Conservation (phyloP, 2,113 vertebrate species). For the Sceloporus undulatus region DNA sequence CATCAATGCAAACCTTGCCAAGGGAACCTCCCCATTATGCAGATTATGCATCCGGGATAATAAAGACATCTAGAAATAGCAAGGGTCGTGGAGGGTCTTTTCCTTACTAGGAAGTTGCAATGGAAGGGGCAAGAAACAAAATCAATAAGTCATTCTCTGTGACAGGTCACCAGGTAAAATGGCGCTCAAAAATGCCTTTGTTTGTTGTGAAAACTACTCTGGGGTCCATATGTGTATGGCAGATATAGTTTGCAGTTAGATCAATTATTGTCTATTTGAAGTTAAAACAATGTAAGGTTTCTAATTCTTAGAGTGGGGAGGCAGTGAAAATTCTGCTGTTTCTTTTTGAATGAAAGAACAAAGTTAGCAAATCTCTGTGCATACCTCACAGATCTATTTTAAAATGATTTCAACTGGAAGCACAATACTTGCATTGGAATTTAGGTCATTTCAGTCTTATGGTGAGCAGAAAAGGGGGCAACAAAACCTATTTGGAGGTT, state of each 20-base stretch:
- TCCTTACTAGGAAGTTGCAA: too few relatives aligned
- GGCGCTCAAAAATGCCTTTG: too few relatives aligned
- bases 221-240: not conserved
- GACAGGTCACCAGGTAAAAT: too few relatives aligned
- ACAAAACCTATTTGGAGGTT: not conserved
- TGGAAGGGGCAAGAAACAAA: too few relatives aligned
- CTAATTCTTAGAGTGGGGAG: not conserved
- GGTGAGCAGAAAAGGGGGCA: too few relatives aligned
- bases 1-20: not conserved
- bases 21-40: not conserved
- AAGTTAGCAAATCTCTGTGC: not conserved
- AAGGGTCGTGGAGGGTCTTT: too few relatives aligned
- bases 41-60: not conserved
- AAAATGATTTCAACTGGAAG: not conserved
- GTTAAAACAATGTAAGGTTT: not conserved
- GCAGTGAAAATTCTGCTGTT: too few relatives aligned
- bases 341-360: not conserved
- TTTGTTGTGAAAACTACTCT: too few relatives aligned
- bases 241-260: not conserved
- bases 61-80: not conserved
- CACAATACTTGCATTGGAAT: not conserved
- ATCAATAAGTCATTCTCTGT: too few relatives aligned
- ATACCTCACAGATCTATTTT: not conserved
- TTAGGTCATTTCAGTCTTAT: not conserved
- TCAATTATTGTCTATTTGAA: not conserved